Percentiles rank a stretch among this genome's conserved stretches.
Conservation (phyloP, 2,113 vertebrate species). For the Limanda limanda region DNA sequence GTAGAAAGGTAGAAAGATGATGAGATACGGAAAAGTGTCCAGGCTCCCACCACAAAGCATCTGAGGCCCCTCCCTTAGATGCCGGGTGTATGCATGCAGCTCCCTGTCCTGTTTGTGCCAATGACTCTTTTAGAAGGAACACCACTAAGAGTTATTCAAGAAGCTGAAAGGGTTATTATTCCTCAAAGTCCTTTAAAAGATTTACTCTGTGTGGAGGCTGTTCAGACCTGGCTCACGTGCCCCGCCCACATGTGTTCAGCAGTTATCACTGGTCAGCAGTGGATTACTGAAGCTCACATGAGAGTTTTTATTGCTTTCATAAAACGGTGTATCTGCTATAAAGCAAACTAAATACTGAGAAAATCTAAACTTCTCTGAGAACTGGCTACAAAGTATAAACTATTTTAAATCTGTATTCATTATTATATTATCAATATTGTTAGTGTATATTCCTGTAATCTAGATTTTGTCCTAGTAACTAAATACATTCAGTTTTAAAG, state of each 20-base stretch:
- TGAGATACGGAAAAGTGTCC: slow-evolving; percentile 15
- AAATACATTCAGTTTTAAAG: too few species aligned
- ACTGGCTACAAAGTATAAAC: too few species aligned
- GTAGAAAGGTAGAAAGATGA: not conserved
- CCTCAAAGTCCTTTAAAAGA: not conserved
- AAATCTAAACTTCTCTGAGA: not conserved
- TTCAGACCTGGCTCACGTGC: not conserved
- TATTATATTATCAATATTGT: too few species aligned
- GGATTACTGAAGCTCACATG: not conserved
- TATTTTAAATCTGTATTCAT: too few species aligned
- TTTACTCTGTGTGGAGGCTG: not conserved
- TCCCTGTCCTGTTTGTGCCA: not conserved
- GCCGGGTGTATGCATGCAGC: not conserved
- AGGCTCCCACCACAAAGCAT: slow-evolving; percentile 2
- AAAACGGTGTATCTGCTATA: not conserved
- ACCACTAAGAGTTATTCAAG: not conserved
- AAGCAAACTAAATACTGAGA: not conserved
- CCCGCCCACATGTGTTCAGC: not conserved
- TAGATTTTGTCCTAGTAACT: too few species aligned
- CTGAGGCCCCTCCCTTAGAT: slow-evolving; percentile 9
- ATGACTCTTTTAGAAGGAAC: not conserved
- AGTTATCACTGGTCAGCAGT: not conserved
- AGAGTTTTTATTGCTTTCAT: not conserved
- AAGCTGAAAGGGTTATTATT: not conserved
- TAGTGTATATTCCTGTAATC: too few species aligned